Evolutionary conservation across 2,797 vertebrate genomes (phyloP).

Genomic region (Rhincodon typus): DNA sequence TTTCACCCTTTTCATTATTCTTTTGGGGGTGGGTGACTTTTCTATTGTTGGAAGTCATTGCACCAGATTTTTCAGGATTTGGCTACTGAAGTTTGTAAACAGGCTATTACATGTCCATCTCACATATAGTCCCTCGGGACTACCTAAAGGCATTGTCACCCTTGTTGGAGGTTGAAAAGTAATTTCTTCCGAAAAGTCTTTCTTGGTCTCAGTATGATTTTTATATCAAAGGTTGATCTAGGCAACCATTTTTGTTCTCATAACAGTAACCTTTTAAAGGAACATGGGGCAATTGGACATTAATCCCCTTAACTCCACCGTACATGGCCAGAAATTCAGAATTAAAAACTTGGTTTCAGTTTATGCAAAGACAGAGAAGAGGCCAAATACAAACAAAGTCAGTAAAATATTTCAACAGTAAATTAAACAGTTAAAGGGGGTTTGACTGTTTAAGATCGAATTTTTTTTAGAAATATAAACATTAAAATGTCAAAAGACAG

Average conservation of each 20-base stretch:
- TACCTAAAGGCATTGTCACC: no score
- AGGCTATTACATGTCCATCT: no score
- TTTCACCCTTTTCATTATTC: no score
- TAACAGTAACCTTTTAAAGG: background rate
- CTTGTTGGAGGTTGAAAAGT: background rate
- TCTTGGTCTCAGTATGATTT: background rate
- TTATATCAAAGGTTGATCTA: background rate
- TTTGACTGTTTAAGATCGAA: background rate
- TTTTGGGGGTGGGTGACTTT: no score
- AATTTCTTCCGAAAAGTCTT: background rate
- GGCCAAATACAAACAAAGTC: background rate
- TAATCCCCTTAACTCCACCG: no score
- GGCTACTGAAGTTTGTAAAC: no score
- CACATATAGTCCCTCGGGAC: background rate
- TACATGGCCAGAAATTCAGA: background rate
- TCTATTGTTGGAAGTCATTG: no score
- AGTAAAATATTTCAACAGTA: background rate
- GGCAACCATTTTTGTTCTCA: background rate
- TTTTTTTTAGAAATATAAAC: background rate
- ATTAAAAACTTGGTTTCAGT: background rate
- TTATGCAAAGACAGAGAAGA: background rate
- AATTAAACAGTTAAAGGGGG: background rate
- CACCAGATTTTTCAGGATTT: no score
- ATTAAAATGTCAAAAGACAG: background rate
- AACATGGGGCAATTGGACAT: no score